Percentiles rank a stretch among this genome's conserved stretches.
Evolutionary conservation across 2,797 vertebrate species (phyloP).

Genomic region (Karalla daura): DNA sequence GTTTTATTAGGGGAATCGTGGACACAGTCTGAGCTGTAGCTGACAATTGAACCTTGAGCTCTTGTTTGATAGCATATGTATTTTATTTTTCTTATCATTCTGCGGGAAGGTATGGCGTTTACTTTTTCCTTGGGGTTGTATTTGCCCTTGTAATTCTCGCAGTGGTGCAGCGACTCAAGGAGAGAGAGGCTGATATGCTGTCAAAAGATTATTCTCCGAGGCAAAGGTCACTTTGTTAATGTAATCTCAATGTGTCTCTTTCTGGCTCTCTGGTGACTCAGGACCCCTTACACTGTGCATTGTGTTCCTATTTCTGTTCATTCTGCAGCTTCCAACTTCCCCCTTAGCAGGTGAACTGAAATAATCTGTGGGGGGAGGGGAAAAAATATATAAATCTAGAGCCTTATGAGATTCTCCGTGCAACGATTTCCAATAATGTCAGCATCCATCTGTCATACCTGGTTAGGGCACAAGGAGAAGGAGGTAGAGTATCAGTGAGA

Average conservation of each 20-base stretch:
- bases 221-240: conserved; percentile 55
- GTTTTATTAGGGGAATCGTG: conserved; percentile 49
- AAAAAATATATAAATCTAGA: conserved; percentile 64
- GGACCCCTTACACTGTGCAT: conserved; percentile 15
- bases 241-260: conserved; percentile 17
- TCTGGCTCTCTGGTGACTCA: conserved; percentile 20
- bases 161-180: conserved; percentile 26
- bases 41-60: conserved; percentile 45
- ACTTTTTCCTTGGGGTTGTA: conserved; percentile 39
- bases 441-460: conserved; percentile 79
- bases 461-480: conserved; percentile 66
- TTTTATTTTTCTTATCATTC: conserved; percentile 55
- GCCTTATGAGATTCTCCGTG: conserved; percentile 74
- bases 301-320: conserved; percentile 40
- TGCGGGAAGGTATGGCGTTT: conserved; percentile 31
- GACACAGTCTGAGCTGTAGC: conserved; percentile 35
- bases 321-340: conserved; percentile 40
- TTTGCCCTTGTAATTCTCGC: conserved; percentile 49
- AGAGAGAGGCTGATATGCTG: conserved; percentile 28
- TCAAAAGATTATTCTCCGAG: conserved; percentile 49
- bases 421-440: conserved; percentile 82
- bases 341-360: conserved; percentile 57
- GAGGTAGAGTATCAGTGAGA: conserved; percentile 34
- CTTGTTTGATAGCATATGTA: conserved; percentile 38
- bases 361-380: conserved; percentile 59